Conservation (phyloP, 2,888 invertebrate species). For the Petrolisthes manimaculis region DNA sequence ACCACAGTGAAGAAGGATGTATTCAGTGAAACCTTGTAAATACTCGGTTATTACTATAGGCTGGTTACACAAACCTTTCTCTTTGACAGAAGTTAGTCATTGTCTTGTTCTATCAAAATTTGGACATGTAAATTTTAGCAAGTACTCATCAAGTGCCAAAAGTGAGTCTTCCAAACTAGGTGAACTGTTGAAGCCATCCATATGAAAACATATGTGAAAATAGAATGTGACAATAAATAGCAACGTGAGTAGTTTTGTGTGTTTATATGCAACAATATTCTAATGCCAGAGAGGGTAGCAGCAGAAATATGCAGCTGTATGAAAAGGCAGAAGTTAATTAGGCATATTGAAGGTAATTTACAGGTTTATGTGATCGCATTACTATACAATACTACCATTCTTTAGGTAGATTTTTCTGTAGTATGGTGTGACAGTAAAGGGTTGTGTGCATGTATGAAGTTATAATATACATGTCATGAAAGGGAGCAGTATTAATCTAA, state of each 20-base stretch:
- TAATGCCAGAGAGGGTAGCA: not conserved
- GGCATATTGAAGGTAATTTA: too few relatives aligned
- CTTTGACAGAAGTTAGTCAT: not conserved
- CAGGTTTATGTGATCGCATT: too few relatives aligned
- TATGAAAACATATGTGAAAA: not conserved
- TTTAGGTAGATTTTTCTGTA: not conserved
- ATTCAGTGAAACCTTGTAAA: not conserved
- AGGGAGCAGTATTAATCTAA: not conserved
- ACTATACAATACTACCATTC: too few relatives aligned
- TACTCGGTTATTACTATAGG: too few relatives aligned
- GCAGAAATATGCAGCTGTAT: not conserved
- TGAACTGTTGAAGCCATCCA: slow-evolving; percentile 9
- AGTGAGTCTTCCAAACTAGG: slow-evolving; percentile 7
- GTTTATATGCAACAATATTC: not conserved
- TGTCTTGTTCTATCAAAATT: not conserved
- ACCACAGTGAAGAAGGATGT: not conserved
- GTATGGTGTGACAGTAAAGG: not conserved
- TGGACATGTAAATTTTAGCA: not conserved
- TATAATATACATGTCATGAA: not conserved
- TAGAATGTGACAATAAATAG: not conserved
- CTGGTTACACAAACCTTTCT: too few relatives aligned
- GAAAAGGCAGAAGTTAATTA: not conserved
- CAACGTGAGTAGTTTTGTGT: not conserved
- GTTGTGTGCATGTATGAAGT: not conserved
- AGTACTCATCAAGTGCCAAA: not conserved